phyloP scores from a whole-genome alignment of 1,140 invertebrate species.

The Penaeus indicus region DNA sequence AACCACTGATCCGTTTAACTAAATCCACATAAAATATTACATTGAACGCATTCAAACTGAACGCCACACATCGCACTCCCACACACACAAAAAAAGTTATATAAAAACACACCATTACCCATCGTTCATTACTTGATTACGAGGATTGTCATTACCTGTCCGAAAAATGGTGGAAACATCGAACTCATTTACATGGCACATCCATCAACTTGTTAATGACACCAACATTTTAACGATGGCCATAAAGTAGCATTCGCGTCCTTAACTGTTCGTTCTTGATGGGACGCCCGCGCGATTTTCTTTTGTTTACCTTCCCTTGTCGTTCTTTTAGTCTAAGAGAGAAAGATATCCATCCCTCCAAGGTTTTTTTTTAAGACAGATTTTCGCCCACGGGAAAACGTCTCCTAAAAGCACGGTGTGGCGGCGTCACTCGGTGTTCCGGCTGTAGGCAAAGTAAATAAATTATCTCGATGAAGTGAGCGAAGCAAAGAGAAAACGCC shows the following conservation, averaged over 20 bases:
- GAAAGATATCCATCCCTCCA: no score
- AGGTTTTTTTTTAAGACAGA: no score
- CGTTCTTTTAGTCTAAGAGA: no score
- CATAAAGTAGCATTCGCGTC: slow-evolving; percentile 52
- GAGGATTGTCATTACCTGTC: slow-evolving; percentile 36
- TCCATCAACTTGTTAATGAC: slow-evolving; percentile 57
- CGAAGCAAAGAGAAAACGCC: slow-evolving; percentile 6
- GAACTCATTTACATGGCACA: slow-evolving; percentile 54
- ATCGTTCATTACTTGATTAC: slow-evolving; percentile 46
- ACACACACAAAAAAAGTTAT: neutral
- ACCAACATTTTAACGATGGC: slow-evolving; percentile 46
- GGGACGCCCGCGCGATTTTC: no score
- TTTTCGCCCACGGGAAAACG: no score
- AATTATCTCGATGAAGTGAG: neutral
- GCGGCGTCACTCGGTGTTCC: no score
- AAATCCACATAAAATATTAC: neutral
- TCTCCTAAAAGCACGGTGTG: no score
- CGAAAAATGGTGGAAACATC: slow-evolving; percentile 53
- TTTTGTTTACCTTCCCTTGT: no score
- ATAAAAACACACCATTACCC: slow-evolving; percentile 19
- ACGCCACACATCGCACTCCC: neutral
- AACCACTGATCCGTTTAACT: neutral
- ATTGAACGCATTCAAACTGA: neutral
- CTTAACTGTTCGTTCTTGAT: slow-evolving; percentile 32
- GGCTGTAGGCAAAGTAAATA: slow-evolving; percentile 19